Percentiles rank a stretch among this genome's conserved stretches.
These are phyloP conservation scores for Aporrectodea caliginosa DNA, from an alignment of 1,140 invertebrate species.

Conservation along the genomic window DNA sequence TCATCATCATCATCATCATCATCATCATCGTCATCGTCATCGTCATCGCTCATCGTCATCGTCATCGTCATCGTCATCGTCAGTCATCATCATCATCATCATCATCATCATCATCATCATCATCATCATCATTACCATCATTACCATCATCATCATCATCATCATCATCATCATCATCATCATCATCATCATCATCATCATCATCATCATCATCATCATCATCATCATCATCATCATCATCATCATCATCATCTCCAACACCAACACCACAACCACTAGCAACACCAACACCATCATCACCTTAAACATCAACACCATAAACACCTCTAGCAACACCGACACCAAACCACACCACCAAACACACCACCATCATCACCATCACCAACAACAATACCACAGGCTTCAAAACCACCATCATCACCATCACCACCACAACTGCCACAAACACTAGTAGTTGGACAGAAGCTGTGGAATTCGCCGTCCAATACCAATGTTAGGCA, in stretches of 20 bases:
- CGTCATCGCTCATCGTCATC: constrained; percentile 7
- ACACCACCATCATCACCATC: not conserved
- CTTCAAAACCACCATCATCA: not conserved
- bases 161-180: not conserved
- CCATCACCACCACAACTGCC: no score
- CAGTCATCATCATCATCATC: constrained; percentile 2
- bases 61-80: constrained; percentile 3
- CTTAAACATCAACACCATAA: not conserved
- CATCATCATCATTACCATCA: not conserved
- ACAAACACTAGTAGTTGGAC: no score
- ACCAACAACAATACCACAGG: not conserved
- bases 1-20: constrained; percentile 17
- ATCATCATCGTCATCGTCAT: constrained; percentile 16
- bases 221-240: not conserved
- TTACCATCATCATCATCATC: not conserved
- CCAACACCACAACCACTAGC: not conserved
- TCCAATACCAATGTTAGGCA: no score
- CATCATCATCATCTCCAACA: not conserved
- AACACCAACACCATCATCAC: no score
- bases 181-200: constrained; percentile 2
- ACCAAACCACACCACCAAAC: no score
- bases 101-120: not conserved
- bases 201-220: constrained; percentile 2
- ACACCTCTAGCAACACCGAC: not conserved
- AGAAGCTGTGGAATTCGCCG: no score